A percentile compares a stretch with the other conserved stretches of the same genome.
phyloP scores from a whole-genome alignment of 2,113 vertebrate genomes.

The Xerus inauris region DNA sequence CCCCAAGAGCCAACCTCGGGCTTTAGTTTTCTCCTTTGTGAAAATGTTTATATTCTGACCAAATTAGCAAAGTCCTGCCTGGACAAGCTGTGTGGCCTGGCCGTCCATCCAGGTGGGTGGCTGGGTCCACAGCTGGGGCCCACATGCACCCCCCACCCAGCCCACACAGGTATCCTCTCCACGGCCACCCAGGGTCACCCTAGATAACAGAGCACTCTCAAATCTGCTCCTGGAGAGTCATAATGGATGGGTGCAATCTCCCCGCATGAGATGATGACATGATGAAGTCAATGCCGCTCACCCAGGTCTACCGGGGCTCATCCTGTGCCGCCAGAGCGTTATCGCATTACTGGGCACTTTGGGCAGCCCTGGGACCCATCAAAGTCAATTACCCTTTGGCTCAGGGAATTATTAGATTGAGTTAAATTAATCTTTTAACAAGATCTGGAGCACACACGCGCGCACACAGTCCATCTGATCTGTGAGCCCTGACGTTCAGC shows the following conservation, averaged over 20 bases:
- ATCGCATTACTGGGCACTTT: slow-evolving; percentile 5
- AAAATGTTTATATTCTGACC: background rate
- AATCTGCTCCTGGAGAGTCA: background rate
- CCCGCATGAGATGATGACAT: slow-evolving; percentile 53
- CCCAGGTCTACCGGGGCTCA: slow-evolving; percentile 6
- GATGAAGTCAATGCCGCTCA: slow-evolving; percentile 39
- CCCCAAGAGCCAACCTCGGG: background rate
- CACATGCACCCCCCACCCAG: slow-evolving; percentile 43
- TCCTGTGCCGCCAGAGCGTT: background rate
- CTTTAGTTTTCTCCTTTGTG: background rate
- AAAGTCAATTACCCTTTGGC: slow-evolving; percentile 1
- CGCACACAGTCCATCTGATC: background rate
- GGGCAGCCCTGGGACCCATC: slow-evolving; percentile 44
- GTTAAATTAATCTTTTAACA: slow-evolving; percentile 59
- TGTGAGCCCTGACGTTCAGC: background rate
- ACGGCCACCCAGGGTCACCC: background rate
- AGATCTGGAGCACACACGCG: slow-evolving; percentile 4
- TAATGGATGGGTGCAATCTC: slow-evolving; percentile 53
- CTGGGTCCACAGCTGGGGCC: background rate
- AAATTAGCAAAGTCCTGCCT: background rate
- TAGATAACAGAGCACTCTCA: background rate
- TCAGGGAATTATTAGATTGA: slow-evolving; percentile 19
- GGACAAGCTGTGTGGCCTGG: background rate
- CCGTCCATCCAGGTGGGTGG: background rate
- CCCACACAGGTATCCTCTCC: background rate